A percentile compares a stretch with the other conserved stretches of the same genome.
Conservation (phyloP, 2,797 vertebrate species). For the Tokudaia tokunoshimensis region DNA sequence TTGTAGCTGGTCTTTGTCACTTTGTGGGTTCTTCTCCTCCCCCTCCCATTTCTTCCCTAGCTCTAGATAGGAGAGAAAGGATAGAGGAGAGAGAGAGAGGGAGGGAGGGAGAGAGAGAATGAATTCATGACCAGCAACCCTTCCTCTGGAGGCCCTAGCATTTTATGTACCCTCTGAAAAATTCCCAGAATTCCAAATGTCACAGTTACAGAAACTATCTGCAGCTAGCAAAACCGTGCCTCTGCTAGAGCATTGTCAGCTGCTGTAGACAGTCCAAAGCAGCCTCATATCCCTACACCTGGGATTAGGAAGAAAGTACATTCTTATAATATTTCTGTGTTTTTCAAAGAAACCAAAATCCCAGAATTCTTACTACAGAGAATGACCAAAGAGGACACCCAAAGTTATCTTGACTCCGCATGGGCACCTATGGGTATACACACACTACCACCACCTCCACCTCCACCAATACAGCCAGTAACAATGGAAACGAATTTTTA, state of each 20-base stretch:
- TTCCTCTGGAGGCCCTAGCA: background rate
- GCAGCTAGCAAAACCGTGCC: background rate
- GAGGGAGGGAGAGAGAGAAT: too few species aligned
- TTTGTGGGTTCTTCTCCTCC: background rate
- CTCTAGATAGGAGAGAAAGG: background rate
- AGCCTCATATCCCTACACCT: background rate
- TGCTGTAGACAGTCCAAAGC: background rate
- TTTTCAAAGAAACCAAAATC: background rate
- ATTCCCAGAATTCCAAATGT: background rate
- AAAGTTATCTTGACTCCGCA: background rate
- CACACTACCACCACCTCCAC: background rate
- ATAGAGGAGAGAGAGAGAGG: too few species aligned
- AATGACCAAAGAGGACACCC: background rate
- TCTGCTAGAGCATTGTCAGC: background rate
- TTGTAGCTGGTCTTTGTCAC: background rate
- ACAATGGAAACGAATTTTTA: background rate
- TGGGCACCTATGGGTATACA: too few species aligned
- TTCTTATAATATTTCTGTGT: background rate
- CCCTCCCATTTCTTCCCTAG: background rate
- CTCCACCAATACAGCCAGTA: background rate
- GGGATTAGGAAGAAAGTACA: background rate
- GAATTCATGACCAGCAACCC: background rate
- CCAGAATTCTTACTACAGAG: background rate
- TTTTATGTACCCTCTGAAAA: background rate
- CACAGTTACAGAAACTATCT: background rate